Base-by-base conservation (phyloP, 2,888 invertebrate species). In the Drosophila neutralis region DNA sequence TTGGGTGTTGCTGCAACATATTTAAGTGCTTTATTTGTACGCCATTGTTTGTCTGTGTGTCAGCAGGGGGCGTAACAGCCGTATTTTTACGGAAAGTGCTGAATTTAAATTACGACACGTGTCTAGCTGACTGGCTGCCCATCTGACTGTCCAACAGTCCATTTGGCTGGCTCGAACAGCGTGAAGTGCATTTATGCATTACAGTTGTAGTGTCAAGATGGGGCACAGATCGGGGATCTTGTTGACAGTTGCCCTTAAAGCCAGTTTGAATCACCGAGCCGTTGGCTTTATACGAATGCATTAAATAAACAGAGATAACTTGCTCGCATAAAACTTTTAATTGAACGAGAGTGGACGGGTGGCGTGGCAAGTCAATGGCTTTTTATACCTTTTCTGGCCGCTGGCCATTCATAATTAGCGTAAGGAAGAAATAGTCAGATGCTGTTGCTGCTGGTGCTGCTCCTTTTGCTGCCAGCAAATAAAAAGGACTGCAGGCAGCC, bases 351-450 rank as follows among this genome's bases (percentile, higher is more conserved):
- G 57, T 56, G 60, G 38, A 4, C 15, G 27, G 40, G 0, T 13
- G 38, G 29, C 49, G 60, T 15, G 45, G 51, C 61, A 60, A 76
- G 80, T 76, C 82, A 80, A 73, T 81, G 80, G 76, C 80, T 80
- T 81, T 45, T 70, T 73, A 70, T 78, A 81, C 60, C 75, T 79
- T 76, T 78, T 45, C 61, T 81, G 66, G 67, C 88, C 83, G 68
- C 62, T 78, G 83, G 85, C 85, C 71, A 82, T 85, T 86, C 83
- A 85, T 88, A 85, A 85, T 85, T 85, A 88, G 86, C 83, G 64
- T 64, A 72, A 66, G 69, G 65, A 71, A 70, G 69, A 61, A 81
- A 70, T 66, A 65, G 58, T 69, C 73, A 59, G 54, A 49, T 74
- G 61, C 21, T 60, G 62, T 60, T 63, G 53, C 60, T 74, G 61